A percentile compares a stretch with the other conserved stretches of the same genome.
These are phyloP conservation scores for Spialia ferax DNA, from an alignment of 2,888 invertebrate genomes.

Conservation along the genomic window DNA sequence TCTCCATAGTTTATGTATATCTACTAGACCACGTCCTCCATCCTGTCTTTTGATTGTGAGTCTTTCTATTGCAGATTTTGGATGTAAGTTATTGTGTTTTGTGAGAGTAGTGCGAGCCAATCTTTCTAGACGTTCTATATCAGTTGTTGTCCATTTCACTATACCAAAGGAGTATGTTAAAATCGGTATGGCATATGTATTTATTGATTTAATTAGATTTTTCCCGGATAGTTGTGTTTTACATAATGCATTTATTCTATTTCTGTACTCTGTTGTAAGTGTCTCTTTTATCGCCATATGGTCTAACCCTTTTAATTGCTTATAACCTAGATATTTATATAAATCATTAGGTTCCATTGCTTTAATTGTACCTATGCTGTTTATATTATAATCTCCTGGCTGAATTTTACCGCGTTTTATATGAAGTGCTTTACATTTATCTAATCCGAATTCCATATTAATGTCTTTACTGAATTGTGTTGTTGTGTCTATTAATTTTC, in stretches of 20 bases:
- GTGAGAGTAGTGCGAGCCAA: slow-evolving; percentile 35
- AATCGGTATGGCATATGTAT: slow-evolving; percentile 33
- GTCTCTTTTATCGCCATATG: slow-evolving; percentile 34
- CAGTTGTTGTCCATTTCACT: slow-evolving; percentile 37
- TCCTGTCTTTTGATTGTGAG: slow-evolving; percentile 32
- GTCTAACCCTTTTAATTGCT: slow-evolving; percentile 40
- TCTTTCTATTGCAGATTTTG: slow-evolving; percentile 42
- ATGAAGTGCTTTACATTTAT: slow-evolving; percentile 41
- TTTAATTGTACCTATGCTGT: slow-evolving; percentile 19
- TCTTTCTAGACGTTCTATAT: slow-evolving; percentile 37
- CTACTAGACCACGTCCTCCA: slow-evolving; percentile 35
- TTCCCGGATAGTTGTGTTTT: slow-evolving; percentile 30
- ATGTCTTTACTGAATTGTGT: slow-evolving; percentile 39
- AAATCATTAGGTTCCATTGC: slow-evolving; percentile 38
- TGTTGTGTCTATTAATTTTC: slow-evolving; percentile 28
- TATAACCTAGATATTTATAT: slow-evolving; percentile 45
- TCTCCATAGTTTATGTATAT: slow-evolving; percentile 21
- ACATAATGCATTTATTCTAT: slow-evolving; percentile 24
- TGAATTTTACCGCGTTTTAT: slow-evolving; percentile 26
- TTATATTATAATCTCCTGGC: slow-evolving; percentile 23
- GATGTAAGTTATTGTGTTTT: slow-evolving; percentile 36
- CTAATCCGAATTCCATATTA: slow-evolving; percentile 40
- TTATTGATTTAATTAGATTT: slow-evolving; percentile 34
- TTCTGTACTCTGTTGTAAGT: slow-evolving; percentile 34
- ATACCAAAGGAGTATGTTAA: slow-evolving; percentile 38